Conservation (phyloP, 1,140 invertebrate genomes). For the Brachionus asplanchnoidis region DNA sequence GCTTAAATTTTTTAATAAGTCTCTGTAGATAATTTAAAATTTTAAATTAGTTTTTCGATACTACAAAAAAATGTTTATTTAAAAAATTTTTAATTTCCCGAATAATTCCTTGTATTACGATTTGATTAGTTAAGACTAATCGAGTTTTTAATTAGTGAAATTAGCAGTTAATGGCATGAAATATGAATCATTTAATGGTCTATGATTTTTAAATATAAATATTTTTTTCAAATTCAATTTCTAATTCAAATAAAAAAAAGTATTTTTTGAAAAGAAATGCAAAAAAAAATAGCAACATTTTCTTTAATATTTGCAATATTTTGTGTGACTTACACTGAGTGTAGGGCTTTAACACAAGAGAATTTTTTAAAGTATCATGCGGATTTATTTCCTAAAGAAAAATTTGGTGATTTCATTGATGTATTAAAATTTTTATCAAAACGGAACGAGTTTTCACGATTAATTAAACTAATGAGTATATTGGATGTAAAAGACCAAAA, state of each 20-base stretch:
- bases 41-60: not conserved
- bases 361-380: not conserved
- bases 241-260: not conserved
- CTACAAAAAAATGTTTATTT: not conserved
- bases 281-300: not conserved
- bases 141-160: not conserved
- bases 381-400: not conserved
- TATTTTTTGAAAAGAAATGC: not conserved
- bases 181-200: constrained; percentile 13
- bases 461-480: not conserved
- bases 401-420: not conserved
- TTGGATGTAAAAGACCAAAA: not conserved
- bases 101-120: not conserved
- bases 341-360: not conserved
- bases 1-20: not conserved
- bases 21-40: not conserved
- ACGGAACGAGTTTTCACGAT: not conserved
- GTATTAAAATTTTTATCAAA: not conserved
- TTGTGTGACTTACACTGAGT: not conserved
- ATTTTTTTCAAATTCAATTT: not conserved
- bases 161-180: not conserved
- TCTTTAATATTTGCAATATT: not conserved
- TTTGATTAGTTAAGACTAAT: not conserved
- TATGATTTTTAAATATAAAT: not conserved
- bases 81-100: not conserved